Conservation (phyloP, 2,113 vertebrate species). For the Hippoglossus stenolepis region DNA sequence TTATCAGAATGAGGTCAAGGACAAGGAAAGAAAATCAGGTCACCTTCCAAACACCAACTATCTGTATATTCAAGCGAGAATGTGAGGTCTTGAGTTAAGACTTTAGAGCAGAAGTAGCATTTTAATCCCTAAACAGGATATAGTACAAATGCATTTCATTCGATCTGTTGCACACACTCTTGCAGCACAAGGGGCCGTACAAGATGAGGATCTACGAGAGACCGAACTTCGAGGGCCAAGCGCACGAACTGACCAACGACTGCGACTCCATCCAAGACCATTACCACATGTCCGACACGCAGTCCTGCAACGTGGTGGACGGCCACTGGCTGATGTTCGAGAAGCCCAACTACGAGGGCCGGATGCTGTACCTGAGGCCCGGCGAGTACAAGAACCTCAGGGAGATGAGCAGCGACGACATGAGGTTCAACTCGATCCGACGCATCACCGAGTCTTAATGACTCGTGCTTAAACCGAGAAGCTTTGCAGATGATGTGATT, state of each 20-base stretch:
- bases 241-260: slow-evolving; percentile 62
- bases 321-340: slow-evolving; percentile 86
- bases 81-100: too few species aligned
- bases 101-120: too few species aligned
- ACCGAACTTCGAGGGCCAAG: slow-evolving; percentile 64
- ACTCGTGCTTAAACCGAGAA: background rate
- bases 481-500: slow-evolving; percentile 24
- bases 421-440: slow-evolving; percentile 56
- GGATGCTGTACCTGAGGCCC: slow-evolving; percentile 74
- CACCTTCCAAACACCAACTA: too few species aligned
- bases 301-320: slow-evolving; percentile 82
- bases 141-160: background rate
- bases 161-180: background rate
- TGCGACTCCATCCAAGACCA: background rate
- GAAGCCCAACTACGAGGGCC: slow-evolving; percentile 78
- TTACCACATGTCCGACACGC: background rate
- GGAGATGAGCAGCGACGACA: slow-evolving; percentile 48
- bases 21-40: too few species aligned
- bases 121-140: too few species aligned
- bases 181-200: slow-evolving; percentile 71
- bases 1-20: too few species aligned
- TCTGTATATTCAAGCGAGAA: too few species aligned
- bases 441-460: slow-evolving; percentile 55
- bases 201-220: slow-evolving; percentile 77
- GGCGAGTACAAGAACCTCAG: slow-evolving; percentile 77